Evolutionary conservation across 2,113 vertebrate species (phyloP), one percentile per base, ranked within the genome.

Genomic region (Ancistrus triradiatus): DNA sequence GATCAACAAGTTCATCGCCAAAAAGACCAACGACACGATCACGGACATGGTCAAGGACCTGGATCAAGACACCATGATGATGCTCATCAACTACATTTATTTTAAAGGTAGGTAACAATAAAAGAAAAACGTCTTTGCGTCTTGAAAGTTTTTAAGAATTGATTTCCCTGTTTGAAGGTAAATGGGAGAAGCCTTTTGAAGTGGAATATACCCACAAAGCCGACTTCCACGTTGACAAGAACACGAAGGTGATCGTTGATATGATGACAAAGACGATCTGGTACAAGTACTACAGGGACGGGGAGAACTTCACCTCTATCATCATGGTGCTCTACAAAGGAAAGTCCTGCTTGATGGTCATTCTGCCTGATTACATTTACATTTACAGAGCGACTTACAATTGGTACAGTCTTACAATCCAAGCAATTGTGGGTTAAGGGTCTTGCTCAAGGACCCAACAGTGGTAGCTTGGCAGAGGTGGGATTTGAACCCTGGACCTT

Each of bases 341-440:
- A 40, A 90, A 90, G n/a, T 84, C 91, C 51, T 89, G 89, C 55
- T 88, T 91, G 77, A 86, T 94, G 79, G 84, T 97, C 19, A 80
- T 94, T 33, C 84, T 96, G 49, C 95, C 95, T 3, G n/a, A n/a
- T n/a, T n/a, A n/a, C n/a, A n/a, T n/a, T n/a, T n/a, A n/a, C n/a
- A n/a, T n/a, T n/a, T n/a, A n/a, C n/a, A n/a, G n/a, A n/a, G n/a
- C n/a, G n/a, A n/a, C n/a, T n/a, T n/a, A n/a, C n/a, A n/a, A n/a
- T n/a, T n/a, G n/a, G n/a, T n/a, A n/a, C n/a, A n/a, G n/a, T n/a
- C n/a, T n/a, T n/a, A n/a, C n/a, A n/a, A n/a, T n/a, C n/a, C n/a
- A n/a, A n/a, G n/a, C n/a, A n/a, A n/a, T n/a, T n/a, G n/a, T n/a
- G n/a, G n/a, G n/a, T n/a, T n/a, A n/a, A n/a, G n/a, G n/a, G n/a